Conservation (phyloP, 2,888 invertebrate species). For the Dastarcus helophoroides region DNA sequence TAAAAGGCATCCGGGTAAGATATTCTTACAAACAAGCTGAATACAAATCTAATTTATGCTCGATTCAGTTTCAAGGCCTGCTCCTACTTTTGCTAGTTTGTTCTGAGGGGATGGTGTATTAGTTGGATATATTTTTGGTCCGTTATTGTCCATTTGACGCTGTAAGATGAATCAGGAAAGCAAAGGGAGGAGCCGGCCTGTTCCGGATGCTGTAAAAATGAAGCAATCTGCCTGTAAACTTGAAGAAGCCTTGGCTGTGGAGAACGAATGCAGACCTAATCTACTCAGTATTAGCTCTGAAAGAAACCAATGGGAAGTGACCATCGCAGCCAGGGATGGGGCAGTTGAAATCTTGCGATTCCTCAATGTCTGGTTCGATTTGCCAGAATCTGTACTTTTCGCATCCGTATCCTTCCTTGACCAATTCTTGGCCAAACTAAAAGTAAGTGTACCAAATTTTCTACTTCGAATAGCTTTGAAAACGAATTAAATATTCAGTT, state of each 20-base stretch:
- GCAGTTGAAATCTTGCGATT: slow-evolving; percentile 72
- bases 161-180: slow-evolving; percentile 27
- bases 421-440: slow-evolving; percentile 68
- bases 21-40: slow-evolving; percentile 2
- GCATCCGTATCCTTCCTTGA: slow-evolving; percentile 66
- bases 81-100: slow-evolving; percentile 24
- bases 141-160: background rate
- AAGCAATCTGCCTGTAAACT: slow-evolving; percentile 28
- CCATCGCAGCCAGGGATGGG: slow-evolving; percentile 64
- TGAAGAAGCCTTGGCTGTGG: slow-evolving; percentile 28
- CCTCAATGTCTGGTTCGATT: slow-evolving; percentile 75
- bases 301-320: slow-evolving; percentile 50
- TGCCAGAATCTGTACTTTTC: slow-evolving; percentile 68
- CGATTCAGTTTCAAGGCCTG: slow-evolving; percentile 24
- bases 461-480: too few relatives aligned
- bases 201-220: slow-evolving; percentile 31
- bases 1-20: slow-evolving; percentile 23
- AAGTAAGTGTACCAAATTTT: too few relatives aligned
- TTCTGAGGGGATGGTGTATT: slow-evolving; percentile 2
- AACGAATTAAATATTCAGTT: too few relatives aligned
- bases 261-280: slow-evolving; percentile 26
- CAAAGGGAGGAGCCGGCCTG: slow-evolving; percentile 34
- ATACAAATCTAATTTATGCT: too few relatives aligned
- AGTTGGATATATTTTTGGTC: slow-evolving; percentile 2
- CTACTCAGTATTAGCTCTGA: slow-evolving; percentile 21